Base-by-base conservation (phyloP, 2,113 vertebrate genomes). In the Paraplagusia blochii region DNA sequence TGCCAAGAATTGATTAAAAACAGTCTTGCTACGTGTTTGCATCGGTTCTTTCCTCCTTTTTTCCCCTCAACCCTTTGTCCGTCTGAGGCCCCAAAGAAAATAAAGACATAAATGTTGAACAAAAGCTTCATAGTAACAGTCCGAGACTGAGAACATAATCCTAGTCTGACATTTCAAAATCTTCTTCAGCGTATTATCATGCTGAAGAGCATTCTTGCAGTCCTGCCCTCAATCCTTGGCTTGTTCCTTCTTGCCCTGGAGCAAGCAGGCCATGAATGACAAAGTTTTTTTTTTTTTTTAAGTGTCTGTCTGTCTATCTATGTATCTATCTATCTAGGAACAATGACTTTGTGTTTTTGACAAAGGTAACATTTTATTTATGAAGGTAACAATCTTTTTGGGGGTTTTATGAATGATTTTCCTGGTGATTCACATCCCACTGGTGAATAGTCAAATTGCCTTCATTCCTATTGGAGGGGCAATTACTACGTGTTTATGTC, bases 191-290 rank as follows among this genome's bases (percentile, higher is more conserved):
- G 58, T 71, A 65, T 70, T 68, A 79, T 68, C 63, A 76, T 63
- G 66, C 64, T 9, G 13, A 44, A 57, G 58, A 58, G 79, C 77
- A 82, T 87, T 83, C 76, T 80, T 83, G 58, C 76, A 16, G 64
- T 73, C 82, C 78, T 60, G 52, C 44, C 67, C 70, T 56, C 51
- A 12, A 80, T 73, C 70, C 66, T 53, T 49, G 67, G 82, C 88
- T 79, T 88, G 88, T 87, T 82, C 85, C 80, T 85, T 90, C 85
- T 85, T 86, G 87, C 80, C 83, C 83, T 66, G 49, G 4, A 83
- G 84, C 81, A 19, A 74, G 67, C 68, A 81, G 68, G 66, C 80
- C 80, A 63, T 33, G 55, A 29, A 6, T 29, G 17, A 58, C 59
- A 54, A 64, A 60, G 67, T 77, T 29, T 2, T 29, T 29, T 29